These are phyloP conservation scores for Gila robusta DNA, from an alignment of 2,797 vertebrate species.

Conservation along the genomic window DNA sequence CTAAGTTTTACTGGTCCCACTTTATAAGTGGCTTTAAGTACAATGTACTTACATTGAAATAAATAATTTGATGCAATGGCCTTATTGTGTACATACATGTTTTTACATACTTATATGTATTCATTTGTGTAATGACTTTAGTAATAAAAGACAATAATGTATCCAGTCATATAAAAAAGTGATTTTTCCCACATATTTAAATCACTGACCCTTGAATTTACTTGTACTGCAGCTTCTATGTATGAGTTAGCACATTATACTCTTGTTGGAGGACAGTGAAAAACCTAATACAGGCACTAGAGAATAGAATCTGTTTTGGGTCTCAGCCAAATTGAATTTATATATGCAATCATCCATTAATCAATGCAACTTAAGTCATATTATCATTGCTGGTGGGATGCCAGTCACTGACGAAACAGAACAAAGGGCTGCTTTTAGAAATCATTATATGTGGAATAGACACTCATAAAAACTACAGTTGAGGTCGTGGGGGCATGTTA, in stretches of 20 bases:
- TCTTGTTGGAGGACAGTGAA: conserved; percentile 33
- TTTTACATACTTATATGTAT: too few relatives aligned
- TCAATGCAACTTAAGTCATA: conserved; percentile 58
- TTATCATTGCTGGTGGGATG: conserved; percentile 64
- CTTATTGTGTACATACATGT: too few relatives aligned
- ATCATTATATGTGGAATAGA: conserved; percentile 51
- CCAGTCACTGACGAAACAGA: conserved; percentile 59
- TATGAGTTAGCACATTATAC: not conserved
- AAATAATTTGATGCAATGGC: too few relatives aligned
- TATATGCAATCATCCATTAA: conserved; percentile 64
- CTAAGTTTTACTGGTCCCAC: not conserved
- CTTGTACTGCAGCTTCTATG: not conserved
- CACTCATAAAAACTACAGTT: not conserved
- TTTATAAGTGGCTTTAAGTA: too few relatives aligned
- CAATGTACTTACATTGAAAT: too few relatives aligned
- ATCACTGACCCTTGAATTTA: not conserved
- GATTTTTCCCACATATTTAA: not conserved
- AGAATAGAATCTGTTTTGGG: conserved; percentile 52
- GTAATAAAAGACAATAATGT: not conserved
- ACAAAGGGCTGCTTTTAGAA: conserved; percentile 58
- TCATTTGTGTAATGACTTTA: not conserved
- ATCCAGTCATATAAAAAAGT: not conserved
- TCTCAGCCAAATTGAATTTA: conserved; percentile 64
- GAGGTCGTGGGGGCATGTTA: not conserved
- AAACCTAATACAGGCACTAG: conserved; percentile 40